A percentile compares a stretch with the other conserved stretches of the same genome.
These are phyloP conservation scores for Eupeodes corollae DNA, from an alignment of 1,140 invertebrate species.

Conservation along the genomic window DNA sequence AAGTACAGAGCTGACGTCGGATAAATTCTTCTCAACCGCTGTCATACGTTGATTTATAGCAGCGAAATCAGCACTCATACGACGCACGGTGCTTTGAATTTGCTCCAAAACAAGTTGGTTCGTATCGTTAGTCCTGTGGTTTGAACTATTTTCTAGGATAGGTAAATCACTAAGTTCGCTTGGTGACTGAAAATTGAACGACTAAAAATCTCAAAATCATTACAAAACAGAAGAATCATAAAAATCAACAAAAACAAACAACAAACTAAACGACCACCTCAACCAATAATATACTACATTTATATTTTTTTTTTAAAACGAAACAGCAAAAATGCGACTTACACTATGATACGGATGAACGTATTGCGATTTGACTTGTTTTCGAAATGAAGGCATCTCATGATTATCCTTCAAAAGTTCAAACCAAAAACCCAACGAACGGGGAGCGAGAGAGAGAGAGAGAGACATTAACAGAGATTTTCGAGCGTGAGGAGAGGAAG, in stretches of 20 bases:
- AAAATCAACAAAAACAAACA: background rate
- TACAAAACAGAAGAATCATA: background rate
- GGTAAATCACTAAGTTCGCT: background rate
- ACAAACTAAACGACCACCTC: background rate
- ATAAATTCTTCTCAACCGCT: conserved; percentile 29
- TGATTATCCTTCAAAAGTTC: background rate
- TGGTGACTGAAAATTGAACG: conserved; percentile 6
- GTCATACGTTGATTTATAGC: conserved; percentile 36
- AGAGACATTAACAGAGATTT: background rate
- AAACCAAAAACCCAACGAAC: too few species aligned
- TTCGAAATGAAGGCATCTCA: too few species aligned
- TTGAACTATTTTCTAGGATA: conserved; percentile 9
- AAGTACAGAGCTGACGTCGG: conserved; percentile 14
- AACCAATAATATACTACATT: too few species aligned
- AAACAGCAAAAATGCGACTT: too few species aligned
- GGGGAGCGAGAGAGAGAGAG: background rate
- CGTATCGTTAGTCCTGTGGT: conserved; percentile 10
- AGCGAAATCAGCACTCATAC: conserved; percentile 38
- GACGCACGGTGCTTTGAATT: conserved; percentile 35
- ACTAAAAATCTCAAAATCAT: conserved; percentile 13
- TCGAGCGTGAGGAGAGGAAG: background rate
- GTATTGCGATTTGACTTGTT: too few species aligned
- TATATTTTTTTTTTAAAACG: too few species aligned
- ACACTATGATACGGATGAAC: too few species aligned
- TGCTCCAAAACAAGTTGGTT: conserved; percentile 23